phyloP scores from a whole-genome alignment of 2,797 vertebrate species.

The Melanotaenia parkinsoni region DNA sequence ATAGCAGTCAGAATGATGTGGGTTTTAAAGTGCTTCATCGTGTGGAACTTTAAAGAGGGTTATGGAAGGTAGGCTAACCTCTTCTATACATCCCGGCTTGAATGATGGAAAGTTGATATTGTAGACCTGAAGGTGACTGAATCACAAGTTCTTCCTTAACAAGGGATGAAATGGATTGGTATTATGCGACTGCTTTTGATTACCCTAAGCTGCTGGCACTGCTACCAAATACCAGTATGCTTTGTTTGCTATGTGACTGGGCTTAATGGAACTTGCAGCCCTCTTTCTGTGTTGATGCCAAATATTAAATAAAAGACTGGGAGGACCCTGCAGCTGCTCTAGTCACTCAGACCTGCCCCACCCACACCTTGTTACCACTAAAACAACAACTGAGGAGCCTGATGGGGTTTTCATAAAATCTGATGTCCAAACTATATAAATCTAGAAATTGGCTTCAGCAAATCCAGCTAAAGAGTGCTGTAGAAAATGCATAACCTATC shows the following conservation, averaged over 20 bases:
- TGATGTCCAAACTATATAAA: slow-evolving; percentile 34
- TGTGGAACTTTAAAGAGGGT: neutral
- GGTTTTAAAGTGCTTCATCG: neutral
- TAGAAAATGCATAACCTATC: slow-evolving; percentile 11
- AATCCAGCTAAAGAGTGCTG: slow-evolving; percentile 22
- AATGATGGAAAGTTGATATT: slow-evolving; percentile 23
- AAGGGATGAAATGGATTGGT: slow-evolving; percentile 58
- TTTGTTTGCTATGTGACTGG: slow-evolving; percentile 71
- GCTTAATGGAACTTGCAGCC: slow-evolving; percentile 56
- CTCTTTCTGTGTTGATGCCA: slow-evolving; percentile 34
- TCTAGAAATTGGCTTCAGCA: slow-evolving; percentile 34
- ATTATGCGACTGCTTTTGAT: slow-evolving; percentile 74
- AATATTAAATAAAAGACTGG: slow-evolving; percentile 69
- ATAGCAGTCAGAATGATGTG: slow-evolving; percentile 6
- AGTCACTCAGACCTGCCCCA: slow-evolving; percentile 55
- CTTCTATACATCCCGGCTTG: slow-evolving; percentile 16
- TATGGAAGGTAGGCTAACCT: neutral
- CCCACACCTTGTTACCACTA: neutral
- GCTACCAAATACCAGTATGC: slow-evolving; percentile 64
- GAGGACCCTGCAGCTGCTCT: slow-evolving; percentile 79
- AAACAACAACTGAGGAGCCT: slow-evolving; percentile 29
- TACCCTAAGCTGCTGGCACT: slow-evolving; percentile 60
- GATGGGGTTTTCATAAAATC: slow-evolving; percentile 45
- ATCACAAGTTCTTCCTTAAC: slow-evolving; percentile 51
- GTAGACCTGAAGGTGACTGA: slow-evolving; percentile 59